Conservation (phyloP, 2,113 vertebrate genomes). For the Otocyon megalotis region DNA sequence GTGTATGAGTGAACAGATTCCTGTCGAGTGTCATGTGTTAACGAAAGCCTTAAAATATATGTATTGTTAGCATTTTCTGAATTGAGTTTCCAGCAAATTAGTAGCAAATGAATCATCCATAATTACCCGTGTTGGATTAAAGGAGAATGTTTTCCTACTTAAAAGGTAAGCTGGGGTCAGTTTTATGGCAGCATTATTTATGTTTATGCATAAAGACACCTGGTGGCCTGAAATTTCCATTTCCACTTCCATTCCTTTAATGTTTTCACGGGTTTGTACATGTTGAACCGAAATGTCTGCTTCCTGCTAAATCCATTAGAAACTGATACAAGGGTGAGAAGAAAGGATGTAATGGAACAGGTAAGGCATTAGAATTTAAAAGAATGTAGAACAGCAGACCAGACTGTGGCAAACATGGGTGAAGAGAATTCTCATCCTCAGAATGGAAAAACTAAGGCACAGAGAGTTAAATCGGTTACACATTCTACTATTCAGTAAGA, state of each 20-base stretch:
- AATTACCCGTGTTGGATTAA: conserved; percentile 68
- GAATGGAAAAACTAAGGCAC: neutral
- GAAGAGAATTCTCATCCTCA: conserved; percentile 10
- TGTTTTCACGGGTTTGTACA: conserved; percentile 69
- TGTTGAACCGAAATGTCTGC: conserved; percentile 55
- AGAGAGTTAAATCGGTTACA: neutral
- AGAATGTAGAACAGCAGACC: conserved; percentile 6
- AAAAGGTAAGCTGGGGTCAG: conserved; percentile 67
- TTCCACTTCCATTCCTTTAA: conserved; percentile 62
- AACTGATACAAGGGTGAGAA: conserved; percentile 63
- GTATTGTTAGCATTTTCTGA: conserved; percentile 65
- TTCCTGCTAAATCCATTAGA: conserved; percentile 76
- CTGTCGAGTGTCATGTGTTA: conserved; percentile 45
- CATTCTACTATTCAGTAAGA: neutral
- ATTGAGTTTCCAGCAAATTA: conserved; percentile 74
- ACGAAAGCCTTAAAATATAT: conserved; percentile 53
- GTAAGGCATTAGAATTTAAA: conserved; percentile 24
- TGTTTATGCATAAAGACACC: conserved; percentile 69
- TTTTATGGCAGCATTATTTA: conserved; percentile 67
- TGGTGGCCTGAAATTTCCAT: conserved; percentile 71
- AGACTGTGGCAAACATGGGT: neutral
- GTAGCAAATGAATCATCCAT: conserved; percentile 67
- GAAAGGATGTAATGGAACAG: conserved; percentile 44
- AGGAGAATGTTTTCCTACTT: conserved; percentile 74
- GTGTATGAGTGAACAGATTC: neutral